Percentiles rank a stretch among this genome's conserved stretches.
These are phyloP conservation scores for Ceratotherium simum DNA, from an alignment of 2,113 vertebrate species.

Conservation along the genomic window DNA sequence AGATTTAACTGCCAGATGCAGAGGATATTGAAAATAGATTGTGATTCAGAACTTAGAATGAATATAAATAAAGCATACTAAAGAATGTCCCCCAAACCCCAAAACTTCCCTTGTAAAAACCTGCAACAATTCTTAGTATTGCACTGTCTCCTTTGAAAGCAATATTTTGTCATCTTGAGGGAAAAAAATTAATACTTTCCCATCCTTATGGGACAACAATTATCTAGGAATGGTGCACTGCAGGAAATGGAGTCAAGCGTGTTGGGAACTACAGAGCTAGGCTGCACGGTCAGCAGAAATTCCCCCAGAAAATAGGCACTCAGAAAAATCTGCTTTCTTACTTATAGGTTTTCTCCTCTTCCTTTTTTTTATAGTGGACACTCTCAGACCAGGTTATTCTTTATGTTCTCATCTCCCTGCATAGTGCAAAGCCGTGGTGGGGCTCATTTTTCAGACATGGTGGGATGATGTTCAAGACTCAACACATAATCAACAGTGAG, in stretches of 20 bases:
- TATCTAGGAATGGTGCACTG: constrained; percentile 43
- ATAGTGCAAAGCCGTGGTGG: neutral
- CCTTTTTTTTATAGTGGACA: neutral
- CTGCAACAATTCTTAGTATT: constrained; percentile 78
- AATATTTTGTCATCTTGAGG: constrained; percentile 77
- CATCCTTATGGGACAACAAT: constrained; percentile 73
- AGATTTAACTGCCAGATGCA: constrained; percentile 69
- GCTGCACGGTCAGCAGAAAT: constrained; percentile 75
- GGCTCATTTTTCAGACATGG: constrained; percentile 50
- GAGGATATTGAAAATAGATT: constrained; percentile 73
- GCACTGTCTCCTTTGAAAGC: constrained; percentile 77
- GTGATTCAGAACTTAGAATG: constrained; percentile 74
- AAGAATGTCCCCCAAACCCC: constrained; percentile 43
- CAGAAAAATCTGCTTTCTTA: constrained; percentile 77
- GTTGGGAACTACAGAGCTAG: constrained; percentile 61
- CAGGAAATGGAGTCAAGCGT: constrained; percentile 59
- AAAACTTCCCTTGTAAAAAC: constrained; percentile 73
- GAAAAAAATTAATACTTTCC: constrained; percentile 71
- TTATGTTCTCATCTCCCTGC: constrained; percentile 23
- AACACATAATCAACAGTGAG: constrained; percentile 24
- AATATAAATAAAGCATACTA: constrained; percentile 77
- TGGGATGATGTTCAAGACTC: constrained; percentile 51
- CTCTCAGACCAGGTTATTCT: constrained; percentile 29
- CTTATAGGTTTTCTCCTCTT: neutral
- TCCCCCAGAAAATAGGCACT: constrained; percentile 54